Evolutionary conservation across 2,113 vertebrate species (phyloP).

Genomic region (Pao palembangensis): DNA sequence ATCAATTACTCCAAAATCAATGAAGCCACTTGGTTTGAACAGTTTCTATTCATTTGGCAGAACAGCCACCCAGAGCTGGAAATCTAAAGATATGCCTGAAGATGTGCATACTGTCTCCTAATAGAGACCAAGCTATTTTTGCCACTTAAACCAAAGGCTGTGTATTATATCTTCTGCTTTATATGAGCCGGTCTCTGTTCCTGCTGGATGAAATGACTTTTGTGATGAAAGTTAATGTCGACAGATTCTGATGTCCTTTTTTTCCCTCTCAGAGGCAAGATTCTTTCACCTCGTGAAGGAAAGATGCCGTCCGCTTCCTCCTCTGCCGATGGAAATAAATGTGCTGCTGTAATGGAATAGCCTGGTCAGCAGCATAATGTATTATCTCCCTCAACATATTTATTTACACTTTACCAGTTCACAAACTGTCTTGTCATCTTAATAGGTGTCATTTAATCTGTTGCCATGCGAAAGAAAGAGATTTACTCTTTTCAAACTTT

Average conservation of each 20-base stretch:
- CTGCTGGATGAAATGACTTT: conserved; percentile 66
- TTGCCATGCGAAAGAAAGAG: conserved; percentile 72
- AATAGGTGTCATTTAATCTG: conserved; percentile 80
- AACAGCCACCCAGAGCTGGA: conserved; percentile 49
- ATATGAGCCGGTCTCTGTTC: conserved; percentile 60
- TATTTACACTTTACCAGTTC: conserved; percentile 82
- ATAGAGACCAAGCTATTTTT: conserved; percentile 79
- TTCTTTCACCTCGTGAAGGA: conserved; percentile 72
- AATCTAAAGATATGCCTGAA: conserved; percentile 37
- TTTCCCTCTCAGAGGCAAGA: conserved; percentile 65
- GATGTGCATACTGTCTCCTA: conserved; percentile 38
- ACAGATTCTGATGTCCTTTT: conserved; percentile 68
- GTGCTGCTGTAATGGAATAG: conserved; percentile 75
- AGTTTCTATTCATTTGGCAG: conserved; percentile 49
- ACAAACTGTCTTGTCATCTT: conserved; percentile 80
- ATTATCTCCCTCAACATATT: conserved; percentile 79
- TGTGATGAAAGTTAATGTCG: conserved; percentile 80
- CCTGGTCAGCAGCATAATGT: conserved; percentile 77
- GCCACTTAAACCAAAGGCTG: conserved; percentile 68
- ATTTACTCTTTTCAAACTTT: conserved; percentile 73
- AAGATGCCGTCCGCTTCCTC: conserved; percentile 61
- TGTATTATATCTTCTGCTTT: conserved; percentile 68
- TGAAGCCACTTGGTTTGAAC: conserved; percentile 65
- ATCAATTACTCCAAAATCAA: conserved; percentile 80
- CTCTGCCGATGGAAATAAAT: conserved; percentile 78